Evolutionary conservation across 2,113 vertebrate species (phyloP).

Genomic region (Suncus etruscus): DNA sequence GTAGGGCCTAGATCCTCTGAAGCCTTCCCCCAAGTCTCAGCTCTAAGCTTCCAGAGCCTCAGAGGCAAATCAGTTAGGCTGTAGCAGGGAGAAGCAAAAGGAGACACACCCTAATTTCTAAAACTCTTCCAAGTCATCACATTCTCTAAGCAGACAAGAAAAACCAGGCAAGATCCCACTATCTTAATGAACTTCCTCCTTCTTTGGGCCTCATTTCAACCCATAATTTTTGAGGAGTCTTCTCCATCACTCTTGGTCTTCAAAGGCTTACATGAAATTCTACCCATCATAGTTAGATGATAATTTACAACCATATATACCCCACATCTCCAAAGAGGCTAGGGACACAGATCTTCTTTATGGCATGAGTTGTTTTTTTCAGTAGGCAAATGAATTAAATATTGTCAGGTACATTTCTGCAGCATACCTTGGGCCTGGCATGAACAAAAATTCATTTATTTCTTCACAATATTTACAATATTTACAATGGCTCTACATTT

Average conservation of each 20-base stretch:
- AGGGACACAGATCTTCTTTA: not conserved
- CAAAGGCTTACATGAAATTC: not conserved
- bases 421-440: not conserved
- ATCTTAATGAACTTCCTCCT: not conserved
- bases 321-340: not conserved
- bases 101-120: not conserved
- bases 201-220: not conserved
- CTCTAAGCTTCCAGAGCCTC: slow-evolving; percentile 19
- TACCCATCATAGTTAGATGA: not conserved
- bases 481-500: not conserved
- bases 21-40: not conserved
- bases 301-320: not conserved
- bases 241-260: not conserved
- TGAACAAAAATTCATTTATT: not conserved
- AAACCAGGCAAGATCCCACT: not conserved
- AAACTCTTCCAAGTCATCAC: slow-evolving; percentile 9
- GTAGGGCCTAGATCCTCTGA: not conserved
- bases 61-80: not conserved
- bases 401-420: slow-evolving; percentile 8
- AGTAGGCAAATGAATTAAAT: slow-evolving; percentile 9
- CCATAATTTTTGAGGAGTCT: not conserved
- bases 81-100: not conserved
- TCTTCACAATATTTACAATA: not conserved
- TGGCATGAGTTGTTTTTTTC: slow-evolving; percentile 12
- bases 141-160: slow-evolving; percentile 10